These are phyloP conservation scores for Theristicus caerulescens DNA, from an alignment of 2,113 vertebrate species.

Conservation along the genomic window DNA sequence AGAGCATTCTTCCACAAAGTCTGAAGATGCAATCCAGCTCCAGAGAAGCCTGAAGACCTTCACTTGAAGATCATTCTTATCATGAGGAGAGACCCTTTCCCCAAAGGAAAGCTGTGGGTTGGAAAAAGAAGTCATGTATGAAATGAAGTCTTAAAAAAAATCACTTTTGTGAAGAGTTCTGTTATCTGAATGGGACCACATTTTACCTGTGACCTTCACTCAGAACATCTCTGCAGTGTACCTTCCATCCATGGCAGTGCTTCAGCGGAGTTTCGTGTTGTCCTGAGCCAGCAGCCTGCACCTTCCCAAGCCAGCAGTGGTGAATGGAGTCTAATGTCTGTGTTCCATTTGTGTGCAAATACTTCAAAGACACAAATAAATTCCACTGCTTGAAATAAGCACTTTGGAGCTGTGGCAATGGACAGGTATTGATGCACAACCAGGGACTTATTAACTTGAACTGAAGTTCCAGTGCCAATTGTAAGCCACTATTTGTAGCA, in stretches of 20 bases:
- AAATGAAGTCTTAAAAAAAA: not conserved
- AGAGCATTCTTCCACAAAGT: not conserved
- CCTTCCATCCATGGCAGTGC: not conserved
- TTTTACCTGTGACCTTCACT: not conserved
- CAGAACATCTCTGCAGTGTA: accelerated
- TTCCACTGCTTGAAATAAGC: not conserved
- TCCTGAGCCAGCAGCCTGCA: not conserved
- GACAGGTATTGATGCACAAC: not conserved
- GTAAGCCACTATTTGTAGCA: not conserved
- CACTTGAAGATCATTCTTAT: not conserved
- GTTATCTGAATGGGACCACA: not conserved
- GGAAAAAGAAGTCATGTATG: not conserved
- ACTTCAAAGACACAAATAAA: slow-evolving; percentile 34
- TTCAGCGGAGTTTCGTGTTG: not conserved
- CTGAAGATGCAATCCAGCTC: not conserved
- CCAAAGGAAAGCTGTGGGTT: not conserved
- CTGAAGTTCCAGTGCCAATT: not conserved
- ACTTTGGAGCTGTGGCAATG: not conserved
- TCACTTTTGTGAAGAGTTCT: not conserved
- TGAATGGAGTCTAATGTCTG: not conserved
- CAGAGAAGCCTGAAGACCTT: not conserved
- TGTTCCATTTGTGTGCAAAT: not conserved
- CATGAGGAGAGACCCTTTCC: not conserved
- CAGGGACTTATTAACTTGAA: not conserved
- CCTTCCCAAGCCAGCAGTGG: not conserved